These are phyloP conservation scores for Oscheius onirici DNA, from an alignment of 2,888 invertebrate genomes.

Conservation along the genomic window DNA sequence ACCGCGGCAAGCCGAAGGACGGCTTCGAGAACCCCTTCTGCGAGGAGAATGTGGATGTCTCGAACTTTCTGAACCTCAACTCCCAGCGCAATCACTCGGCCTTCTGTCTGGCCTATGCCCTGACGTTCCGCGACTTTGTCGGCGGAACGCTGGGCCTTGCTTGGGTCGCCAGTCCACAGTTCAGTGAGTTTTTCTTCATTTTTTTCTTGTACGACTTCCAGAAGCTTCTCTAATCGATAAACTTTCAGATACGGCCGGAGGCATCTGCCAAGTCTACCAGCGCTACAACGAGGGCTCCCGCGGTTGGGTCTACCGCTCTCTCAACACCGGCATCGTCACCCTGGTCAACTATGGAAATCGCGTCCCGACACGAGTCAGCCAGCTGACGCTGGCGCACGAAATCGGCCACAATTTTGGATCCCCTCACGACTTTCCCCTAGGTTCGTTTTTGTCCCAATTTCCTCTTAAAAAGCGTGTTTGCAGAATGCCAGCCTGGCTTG, in stretches of 20 bases:
- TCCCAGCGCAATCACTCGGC: slow-evolving; percentile 95
- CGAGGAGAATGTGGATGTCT: slow-evolving; percentile 95
- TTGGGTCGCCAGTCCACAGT: slow-evolving; percentile 96
- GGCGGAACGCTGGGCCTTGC: slow-evolving; percentile 97
- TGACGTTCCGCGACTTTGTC: slow-evolving; percentile 94
- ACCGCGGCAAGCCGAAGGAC: slow-evolving; percentile 68
- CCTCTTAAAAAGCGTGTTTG: background rate
- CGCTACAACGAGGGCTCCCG: slow-evolving; percentile 91
- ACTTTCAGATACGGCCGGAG: slow-evolving; percentile 88
- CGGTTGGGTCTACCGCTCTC: slow-evolving; percentile 89
- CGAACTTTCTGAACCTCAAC: slow-evolving; percentile 96
- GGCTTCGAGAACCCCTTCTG: slow-evolving; percentile 78
- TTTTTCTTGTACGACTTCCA: background rate
- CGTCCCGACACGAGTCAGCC: slow-evolving; percentile 96
- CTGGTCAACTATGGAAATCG: slow-evolving; percentile 94
- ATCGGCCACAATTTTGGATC: slow-evolving; percentile 99
- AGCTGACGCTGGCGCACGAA: slow-evolving; percentile 96
- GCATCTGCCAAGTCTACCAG: slow-evolving; percentile 95
- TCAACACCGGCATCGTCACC: slow-evolving; percentile 98
- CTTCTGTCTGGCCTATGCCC: slow-evolving; percentile 99
- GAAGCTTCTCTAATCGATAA: too few species aligned
- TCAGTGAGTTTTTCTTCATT: slow-evolving; percentile 66
- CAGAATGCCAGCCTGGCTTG: slow-evolving; percentile 86
- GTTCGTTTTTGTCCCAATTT: slow-evolving; percentile 1
- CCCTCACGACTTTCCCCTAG: slow-evolving; percentile 75